Base-by-base conservation (phyloP, 2,797 vertebrate genomes). In the Sardinella longiceps region DNA sequence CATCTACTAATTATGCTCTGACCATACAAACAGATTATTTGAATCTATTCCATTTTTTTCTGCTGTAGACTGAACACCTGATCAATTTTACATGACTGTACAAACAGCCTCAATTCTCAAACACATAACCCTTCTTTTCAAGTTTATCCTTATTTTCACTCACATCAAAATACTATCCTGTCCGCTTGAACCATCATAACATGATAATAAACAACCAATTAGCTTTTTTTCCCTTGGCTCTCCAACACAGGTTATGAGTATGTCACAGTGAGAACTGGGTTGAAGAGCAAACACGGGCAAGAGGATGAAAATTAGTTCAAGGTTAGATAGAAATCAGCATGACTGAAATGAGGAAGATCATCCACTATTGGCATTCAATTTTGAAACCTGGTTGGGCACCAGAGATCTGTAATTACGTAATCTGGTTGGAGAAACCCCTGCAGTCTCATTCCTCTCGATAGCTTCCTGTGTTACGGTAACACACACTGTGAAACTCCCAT, bases 401-500 rank as follows among this genome's bases (percentile, higher is more conserved):
- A 43, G 20, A 43, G 6, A 37, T 74, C 37, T 39, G 18, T 39
- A 18, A 37, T 43, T 37, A 77, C 33, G 37, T 77, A 43, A 77
- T 77, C 70, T 43, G 37, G 15, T 39, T 77, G 70, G 70, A 77
- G 70, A 77, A 77, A 77, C 70, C 70, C 70, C 37, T 77, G 37
- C 18, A 39, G 33, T 77, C 37, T 77, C 37, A 77, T 39, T 77
- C 70, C 70, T 77, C 70, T 39, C 0, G 70, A 20, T 23, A 39
- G 70, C 12, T 77, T 77, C 70, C 70, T 77, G 70, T 77, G 33
- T 77, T 77, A 77, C 70, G 33, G 70, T 77, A 77, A 77, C 37
- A 77, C 70, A 77, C 37, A 43, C 33, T 77, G 37, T 77, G 33
- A 77, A 77, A 77, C 70, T 77, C 15, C 70, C 37, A 77, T 43